Evolutionary conservation across 2,888 invertebrate species (phyloP), one percentile per base, ranked within the genome.

Genomic region (Molanna angustata): DNA sequence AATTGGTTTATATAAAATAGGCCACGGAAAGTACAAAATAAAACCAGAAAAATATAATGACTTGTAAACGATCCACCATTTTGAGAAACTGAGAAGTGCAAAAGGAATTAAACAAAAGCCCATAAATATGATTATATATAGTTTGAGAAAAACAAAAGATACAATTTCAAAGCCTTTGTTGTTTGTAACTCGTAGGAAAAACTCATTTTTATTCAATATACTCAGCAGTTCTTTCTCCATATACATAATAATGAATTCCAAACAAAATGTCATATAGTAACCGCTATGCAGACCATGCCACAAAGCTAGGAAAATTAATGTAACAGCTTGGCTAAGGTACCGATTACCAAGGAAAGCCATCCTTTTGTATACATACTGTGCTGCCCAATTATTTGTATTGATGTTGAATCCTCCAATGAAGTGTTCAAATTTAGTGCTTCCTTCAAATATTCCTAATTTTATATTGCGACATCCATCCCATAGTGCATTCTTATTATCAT

Each of bases 231-330:
- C 90, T 72, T 86, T 89, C 65, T 96, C 95, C 66, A 89, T 82
- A 58, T 83, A 83, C 68, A 95, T 89, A 22, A 92, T 86, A 22
- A 91, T 72, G 67, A 94, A 96, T 67, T 98, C 98, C 70, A 94
- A 85, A 52, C 90, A 80, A 77, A 98, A 98, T 40, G 90, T 88
- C 64, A 91, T 76, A 67, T 95, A 98, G 66, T 99, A 99, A 1
- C 98, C 97, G 7, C 90, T 85, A 66, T 94, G 90, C 47, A 93
- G 84, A 9, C 98, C 98, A 70, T 98, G 98, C 98, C 98, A 98
- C 0, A 95, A 65, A 0, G 98, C 94, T 32, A 99, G 80, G 72
- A 96, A 98, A 1, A 84, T 51, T 33, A 99, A 73, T 0, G 96
- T 90, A 1, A 83, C 78, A 1, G 83, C 74, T 69, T 98, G 97